Base-by-base conservation (phyloP, 2,888 invertebrate genomes). In the Campaea margaritaria region DNA sequence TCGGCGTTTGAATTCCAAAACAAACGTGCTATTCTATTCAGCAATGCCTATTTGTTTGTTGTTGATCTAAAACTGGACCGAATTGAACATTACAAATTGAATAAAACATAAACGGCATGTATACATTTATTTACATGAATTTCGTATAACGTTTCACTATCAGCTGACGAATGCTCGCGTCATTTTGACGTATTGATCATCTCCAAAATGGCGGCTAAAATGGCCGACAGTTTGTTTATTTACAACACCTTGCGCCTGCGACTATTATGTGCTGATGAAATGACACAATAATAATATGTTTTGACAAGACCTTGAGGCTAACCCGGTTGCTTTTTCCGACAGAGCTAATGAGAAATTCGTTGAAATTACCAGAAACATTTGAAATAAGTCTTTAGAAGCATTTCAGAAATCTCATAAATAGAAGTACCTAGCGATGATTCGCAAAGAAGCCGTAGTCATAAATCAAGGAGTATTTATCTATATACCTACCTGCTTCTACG, bases 181-280 rank as follows among this genome's bases (percentile, higher is more conserved):
- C 89, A 87, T 72, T 65, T 76, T 82, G 83, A 85, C 83, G 83
- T 83, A 71, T n/a, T n/a, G n/a, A n/a, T 76, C 64, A 68, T 74
- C 72, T 69, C 76, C 75, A 89, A 84, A 68, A 90, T 89, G 89
- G 88, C 85, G 69, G 81, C 69, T 81, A 88, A 85, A 61, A 88
- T 89, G 85, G 87, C 83, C 59, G 81, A 67, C 62, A 67, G 68
- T 76, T 82, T 86, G 83, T 87, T 87, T 88, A 83, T 86, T 86
- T 87, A 86, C 87, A 80, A 78, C 74, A 74, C 65, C 65, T 72
- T 73, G 65, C 72, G 72, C 70, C 68, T 66, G 70, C 75, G 73
- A 67, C 52, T 50, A 55, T 49, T 46, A 39, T 56, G 69, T 39
- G 51, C 54, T 21, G 56, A 21, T 53, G 44, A 63, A 60, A 51